Base-by-base conservation (phyloP, 2,888 invertebrate species). In the Metopia argyrocephala region DNA sequence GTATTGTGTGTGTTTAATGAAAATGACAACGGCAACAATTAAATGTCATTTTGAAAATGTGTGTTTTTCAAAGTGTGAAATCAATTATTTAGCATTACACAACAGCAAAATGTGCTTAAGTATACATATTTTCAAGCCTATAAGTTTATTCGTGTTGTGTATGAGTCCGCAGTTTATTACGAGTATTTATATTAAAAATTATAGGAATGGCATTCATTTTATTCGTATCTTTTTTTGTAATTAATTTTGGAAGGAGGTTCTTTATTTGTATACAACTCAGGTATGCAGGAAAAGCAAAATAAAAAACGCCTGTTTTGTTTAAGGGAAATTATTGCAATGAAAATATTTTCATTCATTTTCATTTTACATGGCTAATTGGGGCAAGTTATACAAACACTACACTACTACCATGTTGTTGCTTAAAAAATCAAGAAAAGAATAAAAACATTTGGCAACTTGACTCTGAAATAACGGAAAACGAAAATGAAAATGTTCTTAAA, bases 71-170 rank as follows among this genome's bases (percentile, higher is more conserved):
- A 74, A 84, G 83, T 84, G 83, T 83, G 82, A 85, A 86, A 85
- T 84, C 85, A 85, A 86, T 86, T 86, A 86, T 82, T 82, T 83
- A 79, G 78, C 82, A 84, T 85, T 84, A 84, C 79, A 82, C 66
- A 70, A 79, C 75, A 82, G 78, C 81, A 82, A 61, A 46, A 25
- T 12, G 27, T 5, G 38, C 7, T n/a, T n/a, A n/a, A n/a, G n/a
- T 38, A 38, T 12, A 38, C 15, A 38, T 12, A 38, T 12, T 38
- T 31, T 12, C 12, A 12, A 31, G 12, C 12, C 12, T 31, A 31
- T 31, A n/a, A n/a, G n/a, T n/a, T n/a, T n/a, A n/a, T n/a, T n/a
- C n/a, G n/a, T n/a, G n/a, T n/a, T n/a, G n/a, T n/a, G n/a, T n/a
- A n/a, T n/a, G n/a, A n/a, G n/a, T n/a, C n/a, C n/a, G n/a, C n/a